phyloP scores from a whole-genome alignment of 1,140 invertebrate species.

The Fragariocoptes setiger region DNA sequence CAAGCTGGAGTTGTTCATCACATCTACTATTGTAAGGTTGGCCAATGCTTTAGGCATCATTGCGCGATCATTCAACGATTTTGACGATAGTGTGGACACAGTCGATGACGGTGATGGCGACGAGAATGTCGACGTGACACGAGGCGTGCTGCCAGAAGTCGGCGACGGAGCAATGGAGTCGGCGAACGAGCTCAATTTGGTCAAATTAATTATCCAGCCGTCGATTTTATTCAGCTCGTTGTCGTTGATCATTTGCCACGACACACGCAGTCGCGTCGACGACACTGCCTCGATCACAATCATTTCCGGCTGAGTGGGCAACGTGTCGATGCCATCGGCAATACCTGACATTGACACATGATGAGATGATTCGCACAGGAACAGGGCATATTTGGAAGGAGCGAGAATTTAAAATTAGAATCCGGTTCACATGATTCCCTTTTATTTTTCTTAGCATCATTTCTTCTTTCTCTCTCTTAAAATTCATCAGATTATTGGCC shows the following conservation, averaged over 20 bases:
- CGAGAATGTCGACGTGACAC: too few species aligned
- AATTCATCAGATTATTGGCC: too few species aligned
- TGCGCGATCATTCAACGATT: background rate
- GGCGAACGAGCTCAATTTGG: background rate
- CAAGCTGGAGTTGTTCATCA: background rate
- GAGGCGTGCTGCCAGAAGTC: too few species aligned
- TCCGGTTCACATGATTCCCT: too few species aligned
- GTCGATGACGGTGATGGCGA: background rate
- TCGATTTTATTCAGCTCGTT: background rate
- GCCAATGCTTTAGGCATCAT: background rate
- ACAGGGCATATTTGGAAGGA: too few species aligned
- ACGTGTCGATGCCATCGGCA: conserved; percentile 8
- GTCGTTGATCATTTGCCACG: conserved; percentile 22
- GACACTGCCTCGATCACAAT: conserved; percentile 33
- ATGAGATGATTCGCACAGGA: too few species aligned
- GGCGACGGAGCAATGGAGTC: background rate
- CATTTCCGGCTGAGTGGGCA: conserved; percentile 30
- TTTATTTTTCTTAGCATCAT: too few species aligned
- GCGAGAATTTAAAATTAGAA: too few species aligned
- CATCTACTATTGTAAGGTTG: background rate
- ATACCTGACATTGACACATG: too few species aligned
- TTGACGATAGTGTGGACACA: background rate
- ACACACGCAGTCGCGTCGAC: conserved; percentile 30
- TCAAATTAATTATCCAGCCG: background rate
- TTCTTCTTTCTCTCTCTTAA: too few species aligned